These are phyloP conservation scores for Hoplodrina blanda DNA, from an alignment of 2,888 invertebrate species.

Conservation along the genomic window DNA sequence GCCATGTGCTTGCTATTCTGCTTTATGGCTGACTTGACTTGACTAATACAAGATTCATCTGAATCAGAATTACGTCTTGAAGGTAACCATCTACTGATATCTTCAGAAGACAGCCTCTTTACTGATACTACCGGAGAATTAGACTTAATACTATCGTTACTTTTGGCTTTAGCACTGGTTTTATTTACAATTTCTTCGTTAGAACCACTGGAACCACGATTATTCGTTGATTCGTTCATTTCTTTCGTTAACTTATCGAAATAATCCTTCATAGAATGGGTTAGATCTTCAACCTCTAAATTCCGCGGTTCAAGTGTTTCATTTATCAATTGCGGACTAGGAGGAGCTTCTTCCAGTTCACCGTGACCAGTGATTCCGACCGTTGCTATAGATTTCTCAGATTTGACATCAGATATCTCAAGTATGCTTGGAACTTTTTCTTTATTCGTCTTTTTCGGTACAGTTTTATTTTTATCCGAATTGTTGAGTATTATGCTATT, in stretches of 20 bases:
- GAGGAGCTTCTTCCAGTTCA: conserved; percentile 76
- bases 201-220: conserved; percentile 31
- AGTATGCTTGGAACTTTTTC: conserved; percentile 30
- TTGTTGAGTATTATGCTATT: conserved; percentile 11
- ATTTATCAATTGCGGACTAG: conserved; percentile 65
- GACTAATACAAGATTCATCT: conserved; percentile 27
- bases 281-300: conserved; percentile 72
- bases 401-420: conserved; percentile 51
- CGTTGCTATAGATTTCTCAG: conserved; percentile 75
- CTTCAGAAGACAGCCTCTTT: conserved; percentile 66
- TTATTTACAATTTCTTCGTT: conserved; percentile 21
- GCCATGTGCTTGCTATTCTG: conserved; percentile 1
- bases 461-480: conserved; percentile 24
- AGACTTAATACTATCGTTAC: conserved; percentile 25
- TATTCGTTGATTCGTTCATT: conserved; percentile 49
- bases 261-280: conserved; percentile 71
- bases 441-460: conserved; percentile 6
- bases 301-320: conserved; percentile 70
- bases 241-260: conserved; percentile 71
- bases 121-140: conserved; percentile 67
- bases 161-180: conserved; percentile 15
- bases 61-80: conserved; percentile 62
- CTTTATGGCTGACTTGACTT: conserved; percentile 25
- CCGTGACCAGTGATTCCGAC: conserved; percentile 81
- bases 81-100: conserved; percentile 69